Conservation (phyloP, 1,140 invertebrate genomes). For the Drosophila arizonae region DNA sequence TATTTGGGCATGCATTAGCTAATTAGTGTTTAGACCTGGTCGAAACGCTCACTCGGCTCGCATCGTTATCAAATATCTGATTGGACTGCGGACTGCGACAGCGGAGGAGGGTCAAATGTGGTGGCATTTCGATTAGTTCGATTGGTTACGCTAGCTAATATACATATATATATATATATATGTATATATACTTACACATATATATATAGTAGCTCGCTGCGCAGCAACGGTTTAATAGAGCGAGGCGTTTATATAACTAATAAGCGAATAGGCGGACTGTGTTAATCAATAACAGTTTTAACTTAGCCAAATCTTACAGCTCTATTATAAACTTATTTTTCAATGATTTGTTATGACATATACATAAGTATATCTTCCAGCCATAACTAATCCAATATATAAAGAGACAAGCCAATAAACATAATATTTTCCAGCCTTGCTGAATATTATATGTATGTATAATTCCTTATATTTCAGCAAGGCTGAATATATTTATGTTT, state of each 20-base stretch:
- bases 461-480: no score
- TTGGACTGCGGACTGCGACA: neutral
- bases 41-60: neutral
- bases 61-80: conserved; percentile 35
- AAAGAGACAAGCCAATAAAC: no score
- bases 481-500: no score
- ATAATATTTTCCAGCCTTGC: no score
- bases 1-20: conserved; percentile 60
- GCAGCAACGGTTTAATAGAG: neutral
- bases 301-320: neutral
- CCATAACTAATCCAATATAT: no score
- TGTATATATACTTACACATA: neutral
- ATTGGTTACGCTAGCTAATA: neutral
- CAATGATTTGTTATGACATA: no score
- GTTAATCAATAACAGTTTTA: neutral
- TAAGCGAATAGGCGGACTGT: neutral
- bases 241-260: neutral
- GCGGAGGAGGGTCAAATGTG: neutral
- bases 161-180: conserved; percentile 1
- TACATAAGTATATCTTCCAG: no score
- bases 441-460: no score
- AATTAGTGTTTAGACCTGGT: conserved; percentile 46
- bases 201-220: neutral
- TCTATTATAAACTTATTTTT: neutral
- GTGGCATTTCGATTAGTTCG: conserved; percentile 16